phyloP scores from a whole-genome alignment of 1,140 invertebrate genomes.

The Nasonia longicornis region DNA sequence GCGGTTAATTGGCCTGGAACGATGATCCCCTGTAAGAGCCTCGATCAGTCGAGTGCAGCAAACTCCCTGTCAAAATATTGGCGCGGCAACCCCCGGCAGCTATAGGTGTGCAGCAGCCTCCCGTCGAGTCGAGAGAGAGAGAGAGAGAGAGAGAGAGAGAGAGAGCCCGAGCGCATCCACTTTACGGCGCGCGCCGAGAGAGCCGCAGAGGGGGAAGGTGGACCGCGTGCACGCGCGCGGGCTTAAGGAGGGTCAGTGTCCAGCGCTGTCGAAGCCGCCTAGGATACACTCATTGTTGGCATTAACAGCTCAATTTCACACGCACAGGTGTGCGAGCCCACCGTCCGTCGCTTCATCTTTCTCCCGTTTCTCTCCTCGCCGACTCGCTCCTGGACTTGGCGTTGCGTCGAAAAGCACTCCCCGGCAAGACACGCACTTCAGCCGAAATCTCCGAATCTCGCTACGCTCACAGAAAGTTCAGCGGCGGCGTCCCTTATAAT shows the following conservation, averaged over 20 bases:
- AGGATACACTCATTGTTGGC: slow-evolving; percentile 41
- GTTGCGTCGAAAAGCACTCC: background rate
- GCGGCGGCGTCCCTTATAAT: slow-evolving; percentile 14
- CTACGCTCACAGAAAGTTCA: background rate
- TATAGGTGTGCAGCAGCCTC: slow-evolving; percentile 35
- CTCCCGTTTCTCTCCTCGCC: no score
- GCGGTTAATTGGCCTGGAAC: slow-evolving; percentile 13
- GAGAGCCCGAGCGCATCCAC: background rate
- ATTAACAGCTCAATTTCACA: slow-evolving; percentile 64
- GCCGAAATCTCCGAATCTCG: background rate
- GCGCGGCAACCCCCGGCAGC: slow-evolving; percentile 41
- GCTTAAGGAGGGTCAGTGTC: slow-evolving; percentile 53
- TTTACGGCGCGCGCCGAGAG: slow-evolving; percentile 13
- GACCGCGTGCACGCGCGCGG: slow-evolving; percentile 1
- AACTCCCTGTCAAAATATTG: slow-evolving; percentile 60
- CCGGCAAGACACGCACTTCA: background rate
- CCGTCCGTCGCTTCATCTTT: background rate
- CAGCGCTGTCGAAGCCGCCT: slow-evolving; percentile 44
- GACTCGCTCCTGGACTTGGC: no score
- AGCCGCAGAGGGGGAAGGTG: slow-evolving; percentile 17
- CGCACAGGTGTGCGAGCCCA: slow-evolving; percentile 23
- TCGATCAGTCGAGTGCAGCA: no score
- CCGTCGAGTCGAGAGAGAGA: background rate
- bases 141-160: background rate
- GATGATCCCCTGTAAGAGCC: background rate